Conservation (phyloP, 1,140 invertebrate species). For the Dryas iulia region DNA sequence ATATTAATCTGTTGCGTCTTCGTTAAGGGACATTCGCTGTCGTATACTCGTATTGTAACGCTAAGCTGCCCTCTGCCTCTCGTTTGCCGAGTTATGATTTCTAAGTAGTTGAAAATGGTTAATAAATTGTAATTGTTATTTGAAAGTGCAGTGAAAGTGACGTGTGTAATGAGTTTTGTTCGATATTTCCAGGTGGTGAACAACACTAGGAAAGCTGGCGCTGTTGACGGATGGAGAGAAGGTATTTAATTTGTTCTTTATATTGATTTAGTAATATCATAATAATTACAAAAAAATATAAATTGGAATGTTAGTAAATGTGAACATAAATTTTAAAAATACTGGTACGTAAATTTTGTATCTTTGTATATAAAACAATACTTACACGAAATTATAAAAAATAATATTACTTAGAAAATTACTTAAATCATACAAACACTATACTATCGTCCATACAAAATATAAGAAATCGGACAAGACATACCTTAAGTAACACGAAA, state of each 20-base stretch:
- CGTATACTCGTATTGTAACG: conserved; percentile 42
- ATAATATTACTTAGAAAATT: background rate
- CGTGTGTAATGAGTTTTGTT: conserved; percentile 43
- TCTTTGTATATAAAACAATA: too few species aligned
- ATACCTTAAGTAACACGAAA: background rate
- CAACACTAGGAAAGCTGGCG: conserved; percentile 68
- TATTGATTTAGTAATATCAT: too few species aligned
- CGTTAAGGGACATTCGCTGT: conserved; percentile 59
- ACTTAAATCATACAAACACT: background rate
- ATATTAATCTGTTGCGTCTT: conserved; percentile 21
- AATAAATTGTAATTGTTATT: conserved; percentile 39
- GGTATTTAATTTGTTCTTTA: conserved; percentile 39
- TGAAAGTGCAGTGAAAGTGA: conserved; percentile 30
- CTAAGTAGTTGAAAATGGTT: conserved; percentile 53
- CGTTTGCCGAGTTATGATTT: conserved; percentile 34
- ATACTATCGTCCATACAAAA: background rate
- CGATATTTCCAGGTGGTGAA: conserved; percentile 74
- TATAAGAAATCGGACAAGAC: too few species aligned
- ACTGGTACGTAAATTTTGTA: too few species aligned
- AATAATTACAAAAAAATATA: too few species aligned
- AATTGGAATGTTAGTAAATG: too few species aligned
- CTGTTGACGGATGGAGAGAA: conserved; percentile 74
- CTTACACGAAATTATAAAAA: too few species aligned
- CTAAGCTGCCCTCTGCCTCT: conserved; percentile 17
- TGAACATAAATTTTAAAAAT: background rate